Base-by-base conservation (phyloP, 2,113 vertebrate genomes). In the Indicator maculatus region DNA sequence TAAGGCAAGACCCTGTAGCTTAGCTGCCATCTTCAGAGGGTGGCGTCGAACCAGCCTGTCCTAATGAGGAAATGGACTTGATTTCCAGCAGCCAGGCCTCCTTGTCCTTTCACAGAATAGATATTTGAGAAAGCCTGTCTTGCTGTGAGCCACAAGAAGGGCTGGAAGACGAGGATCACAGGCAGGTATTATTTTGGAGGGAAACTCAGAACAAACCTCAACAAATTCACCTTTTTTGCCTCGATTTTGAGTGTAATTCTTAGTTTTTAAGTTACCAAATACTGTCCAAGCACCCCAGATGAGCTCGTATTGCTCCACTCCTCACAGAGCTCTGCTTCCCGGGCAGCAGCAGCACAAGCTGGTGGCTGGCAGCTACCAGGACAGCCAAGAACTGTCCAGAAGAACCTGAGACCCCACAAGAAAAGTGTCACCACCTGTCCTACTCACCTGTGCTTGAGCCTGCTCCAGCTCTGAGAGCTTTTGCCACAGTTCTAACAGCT, bases 391-490 rank as follows among this genome's bases (percentile, higher is more conserved):
- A 33, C 23, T 47, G 45, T 30, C 70, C 50, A 13, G 71, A 36
- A 60, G 19, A 82, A 19, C 45, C 17, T 47, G 19, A 92, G 64
- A 56, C 53, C 12, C 56, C 80, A 18, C 44, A 55, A 60, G 5
- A 3, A 7, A 55, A 83, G 60, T 58, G 24, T 55, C 30, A 16
- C 45, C 45, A 78, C 78, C 82, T 95, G 60, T 73, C 79, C 74
- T 92, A 97, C 99, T 98, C 96, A 99, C 99, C 99, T 99, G 99
- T 56, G 99, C 99, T 97, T 99, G 99, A 86, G 99, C 99, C 97
- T 99, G 99, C 96, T 99, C 99, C 97, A 99, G 98, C 88, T 99
- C 99, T 78, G 99, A 98, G 94, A 99, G 99, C 97, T 99, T 99
- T 97, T 99, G 99, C 96, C 99, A 99, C 78, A 99, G 99, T 97